Base-by-base conservation (phyloP, 2,113 vertebrate genomes). In the Hiodon tergisus region DNA sequence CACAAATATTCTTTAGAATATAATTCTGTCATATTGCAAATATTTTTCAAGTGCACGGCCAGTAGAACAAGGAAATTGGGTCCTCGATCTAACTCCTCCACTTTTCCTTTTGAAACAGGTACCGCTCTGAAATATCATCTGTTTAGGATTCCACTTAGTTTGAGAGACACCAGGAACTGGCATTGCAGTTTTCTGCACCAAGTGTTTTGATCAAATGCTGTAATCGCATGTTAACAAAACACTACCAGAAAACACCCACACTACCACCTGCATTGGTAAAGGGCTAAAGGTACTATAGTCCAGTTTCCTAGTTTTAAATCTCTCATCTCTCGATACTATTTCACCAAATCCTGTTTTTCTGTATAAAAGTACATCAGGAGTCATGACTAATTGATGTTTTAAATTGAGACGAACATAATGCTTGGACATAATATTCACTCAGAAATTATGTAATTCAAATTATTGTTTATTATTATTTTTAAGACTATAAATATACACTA, bases 211-310 rank as follows among this genome's bases (percentile, higher is more conserved):
- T 85, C 77, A 77, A 69, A 80, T 68, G 5, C 57, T 77, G 77
- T 86, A 84, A 85, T 83, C 85, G 80, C 87, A 83, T 84, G 73
- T 79, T 85, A 77, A 85, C 83, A 80, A 86, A 71, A 57, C 69
- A 31, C 7, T 59, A 16, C 59, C 69, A 14, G 10, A 78, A 75
- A 69, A 84, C 72, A 85, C 73, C 75, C 16, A 76, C 63, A 78
- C 84, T 46, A 60, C 48, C 79, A 78, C 67, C 61, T 74, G 73
- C 79, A 86, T 85, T 85, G 31, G 31, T 31, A 2, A 86, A 86
- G 83, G 7, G 6, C 60, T 9, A 14, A 47, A 65, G 16, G 10
- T 53, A 48, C 10, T 2, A 14, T 3, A 10, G 46, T 62, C 50
- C 71, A 51, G 58, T 48, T 60, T 2, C 57, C 46, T 61, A 10